A percentile compares a stretch with the other conserved stretches of the same genome.
Evolutionary conservation across 1,140 invertebrate species (phyloP).

Genomic region (Drosophila aff.): DNA sequence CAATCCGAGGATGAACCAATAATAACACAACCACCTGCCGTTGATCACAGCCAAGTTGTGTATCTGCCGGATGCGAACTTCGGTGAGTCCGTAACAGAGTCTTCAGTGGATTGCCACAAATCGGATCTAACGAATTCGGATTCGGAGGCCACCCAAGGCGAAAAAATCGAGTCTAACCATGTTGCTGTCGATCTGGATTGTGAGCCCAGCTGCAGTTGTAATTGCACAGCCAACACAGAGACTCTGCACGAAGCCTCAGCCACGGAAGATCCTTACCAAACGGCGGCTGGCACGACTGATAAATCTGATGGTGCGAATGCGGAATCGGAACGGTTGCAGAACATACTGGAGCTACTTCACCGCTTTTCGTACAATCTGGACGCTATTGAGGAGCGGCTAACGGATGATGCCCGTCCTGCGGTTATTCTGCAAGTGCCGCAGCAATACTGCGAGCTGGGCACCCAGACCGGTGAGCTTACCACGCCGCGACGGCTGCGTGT

Average conservation of each 20-base stretch:
- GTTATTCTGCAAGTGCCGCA: conserved; percentile 23
- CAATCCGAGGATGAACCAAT: neutral
- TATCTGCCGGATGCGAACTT: conserved; percentile 56
- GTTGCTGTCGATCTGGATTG: conserved; percentile 13
- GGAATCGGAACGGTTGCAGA: conserved; percentile 24
- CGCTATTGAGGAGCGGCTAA: conserved; percentile 30
- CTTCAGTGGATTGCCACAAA: neutral
- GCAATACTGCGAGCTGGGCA: conserved; percentile 42
- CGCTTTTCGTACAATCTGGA: conserved; percentile 55
- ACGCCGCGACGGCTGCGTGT: conserved; percentile 12
- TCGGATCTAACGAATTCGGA: neutral
- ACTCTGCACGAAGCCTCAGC: conserved; percentile 3
- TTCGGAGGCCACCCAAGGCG: neutral
- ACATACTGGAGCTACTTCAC: conserved; percentile 53
- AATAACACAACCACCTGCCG: neutral
- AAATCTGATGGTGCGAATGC: neutral
- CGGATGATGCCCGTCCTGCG: neutral
- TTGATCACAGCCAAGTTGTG: conserved; percentile 23
- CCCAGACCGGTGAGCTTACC: conserved; percentile 44
- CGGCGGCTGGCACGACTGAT: neutral
- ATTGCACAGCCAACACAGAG: neutral
- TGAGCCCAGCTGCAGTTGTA: conserved; percentile 11
- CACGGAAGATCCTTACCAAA: neutral
- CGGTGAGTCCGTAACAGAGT: conserved; percentile 57
- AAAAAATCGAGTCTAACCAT: neutral